phyloP scores from a whole-genome alignment of 1,140 invertebrate genomes.

The Varroa destructor region DNA sequence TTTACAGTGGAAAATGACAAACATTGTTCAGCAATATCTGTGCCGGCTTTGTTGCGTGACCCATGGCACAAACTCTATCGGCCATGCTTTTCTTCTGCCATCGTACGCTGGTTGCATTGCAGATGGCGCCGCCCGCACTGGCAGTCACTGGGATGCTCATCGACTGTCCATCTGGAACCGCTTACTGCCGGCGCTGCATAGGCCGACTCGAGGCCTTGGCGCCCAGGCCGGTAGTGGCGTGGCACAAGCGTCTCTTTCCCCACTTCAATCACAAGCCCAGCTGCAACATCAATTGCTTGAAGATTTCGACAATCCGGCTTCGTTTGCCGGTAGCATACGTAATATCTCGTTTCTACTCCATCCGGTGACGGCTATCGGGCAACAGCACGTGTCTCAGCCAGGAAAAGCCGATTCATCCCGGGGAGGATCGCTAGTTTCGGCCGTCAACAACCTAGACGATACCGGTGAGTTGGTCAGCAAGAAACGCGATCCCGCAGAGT shows the following conservation, averaged over 20 bases:
- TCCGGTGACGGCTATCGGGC: too few species aligned
- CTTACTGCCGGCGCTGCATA: constrained; percentile 14
- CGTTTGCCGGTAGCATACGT: constrained; percentile 35
- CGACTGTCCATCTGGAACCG: constrained; percentile 23
- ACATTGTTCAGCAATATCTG: too few species aligned
- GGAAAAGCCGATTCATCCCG: too few species aligned
- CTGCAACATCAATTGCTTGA: constrained; percentile 20
- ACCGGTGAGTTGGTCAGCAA: too few species aligned
- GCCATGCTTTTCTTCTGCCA: too few species aligned
- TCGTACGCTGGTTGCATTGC: background rate
- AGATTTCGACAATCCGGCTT: constrained; percentile 36
- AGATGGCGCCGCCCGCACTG: constrained; percentile 12
- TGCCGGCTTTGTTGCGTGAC: too few species aligned
- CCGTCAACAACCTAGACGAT: too few species aligned
- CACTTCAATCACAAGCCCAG: constrained; percentile 1
- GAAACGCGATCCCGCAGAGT: too few species aligned
- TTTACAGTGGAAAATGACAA: too few species aligned
- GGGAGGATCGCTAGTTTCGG: too few species aligned
- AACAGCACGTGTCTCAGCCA: background rate
- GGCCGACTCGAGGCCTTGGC: background rate
- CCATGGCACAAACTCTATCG: too few species aligned
- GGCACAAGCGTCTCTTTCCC: background rate
- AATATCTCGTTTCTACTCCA: constrained; percentile 1
- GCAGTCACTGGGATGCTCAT: constrained; percentile 25
- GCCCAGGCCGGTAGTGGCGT: background rate